Evolutionary conservation across 2,113 vertebrate species (phyloP).

Genomic region (Bambusicola thoracicus): DNA sequence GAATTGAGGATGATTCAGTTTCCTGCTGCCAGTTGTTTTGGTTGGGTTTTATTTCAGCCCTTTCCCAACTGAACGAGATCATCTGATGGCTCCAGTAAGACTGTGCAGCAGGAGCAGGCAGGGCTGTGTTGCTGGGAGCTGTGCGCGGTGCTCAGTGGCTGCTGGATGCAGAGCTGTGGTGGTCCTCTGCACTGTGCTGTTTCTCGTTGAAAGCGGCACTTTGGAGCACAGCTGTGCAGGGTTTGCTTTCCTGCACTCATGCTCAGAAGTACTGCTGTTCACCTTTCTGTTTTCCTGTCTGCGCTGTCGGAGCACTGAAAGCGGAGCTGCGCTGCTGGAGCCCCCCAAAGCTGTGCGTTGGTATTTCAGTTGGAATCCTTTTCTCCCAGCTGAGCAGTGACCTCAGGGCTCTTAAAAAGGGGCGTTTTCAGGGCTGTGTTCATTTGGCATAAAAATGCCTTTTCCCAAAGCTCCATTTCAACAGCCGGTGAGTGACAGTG

Average conservation of each 20-base stretch:
- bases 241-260: too few relatives aligned
- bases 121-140: neutral
- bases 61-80: conserved; percentile 18
- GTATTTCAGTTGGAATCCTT: neutral
- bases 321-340: too few relatives aligned
- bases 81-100: neutral
- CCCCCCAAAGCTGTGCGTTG: too few relatives aligned
- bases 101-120: neutral
- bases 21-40: neutral
- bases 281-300: too few relatives aligned
- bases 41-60: neutral
- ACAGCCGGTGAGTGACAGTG: neutral
- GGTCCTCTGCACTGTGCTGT: too few relatives aligned
- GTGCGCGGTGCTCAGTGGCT: too few relatives aligned
- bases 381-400: neutral
- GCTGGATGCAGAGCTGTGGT: too few relatives aligned
- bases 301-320: too few relatives aligned
- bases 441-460: neutral
- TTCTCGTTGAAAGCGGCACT: too few relatives aligned
- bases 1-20: neutral
- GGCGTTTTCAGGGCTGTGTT: neutral
- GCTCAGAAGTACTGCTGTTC: too few relatives aligned
- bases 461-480: neutral
- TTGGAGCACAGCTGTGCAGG: too few relatives aligned
- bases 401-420: neutral